Conservation (phyloP, 2,888 invertebrate species). For the Tanypteryx hageni region DNA sequence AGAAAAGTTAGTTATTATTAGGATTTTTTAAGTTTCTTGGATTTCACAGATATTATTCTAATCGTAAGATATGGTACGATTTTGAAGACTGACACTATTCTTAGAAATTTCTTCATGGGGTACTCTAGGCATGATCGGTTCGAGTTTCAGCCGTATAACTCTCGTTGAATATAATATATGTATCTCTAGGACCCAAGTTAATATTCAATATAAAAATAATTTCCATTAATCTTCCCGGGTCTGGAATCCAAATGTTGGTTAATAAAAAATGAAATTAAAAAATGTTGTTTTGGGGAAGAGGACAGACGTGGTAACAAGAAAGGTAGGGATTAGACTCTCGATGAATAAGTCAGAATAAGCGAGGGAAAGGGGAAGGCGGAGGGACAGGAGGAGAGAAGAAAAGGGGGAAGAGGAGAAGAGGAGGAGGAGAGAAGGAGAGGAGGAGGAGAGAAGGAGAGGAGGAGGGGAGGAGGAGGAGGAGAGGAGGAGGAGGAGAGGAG, state of each 20-base stretch:
- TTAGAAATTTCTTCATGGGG: too few species aligned
- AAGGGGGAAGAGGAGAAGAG: neutral
- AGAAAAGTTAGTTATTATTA: too few species aligned
- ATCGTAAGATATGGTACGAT: too few species aligned
- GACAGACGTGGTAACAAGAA: neutral
- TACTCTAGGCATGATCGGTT: too few species aligned
- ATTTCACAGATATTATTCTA: too few species aligned
- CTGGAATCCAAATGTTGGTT: neutral
- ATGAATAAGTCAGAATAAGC: conserved; percentile 50
- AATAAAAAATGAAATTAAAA: neutral
- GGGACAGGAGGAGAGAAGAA: neutral
- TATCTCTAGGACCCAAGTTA: neutral
- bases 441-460: neutral
- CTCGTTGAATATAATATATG: too few species aligned
- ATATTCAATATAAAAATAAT: neutral
- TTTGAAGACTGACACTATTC: too few species aligned
- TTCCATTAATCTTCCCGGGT: neutral
- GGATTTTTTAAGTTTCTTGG: too few species aligned
- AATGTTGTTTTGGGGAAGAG: neutral
- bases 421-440: neutral
- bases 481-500: neutral
- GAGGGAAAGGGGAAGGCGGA: neutral
- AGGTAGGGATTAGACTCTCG: conserved; percentile 1
- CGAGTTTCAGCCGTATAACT: too few species aligned
- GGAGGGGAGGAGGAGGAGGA: neutral